Base-by-base conservation (phyloP, 2,113 vertebrate genomes). In the Scortum barcoo region DNA sequence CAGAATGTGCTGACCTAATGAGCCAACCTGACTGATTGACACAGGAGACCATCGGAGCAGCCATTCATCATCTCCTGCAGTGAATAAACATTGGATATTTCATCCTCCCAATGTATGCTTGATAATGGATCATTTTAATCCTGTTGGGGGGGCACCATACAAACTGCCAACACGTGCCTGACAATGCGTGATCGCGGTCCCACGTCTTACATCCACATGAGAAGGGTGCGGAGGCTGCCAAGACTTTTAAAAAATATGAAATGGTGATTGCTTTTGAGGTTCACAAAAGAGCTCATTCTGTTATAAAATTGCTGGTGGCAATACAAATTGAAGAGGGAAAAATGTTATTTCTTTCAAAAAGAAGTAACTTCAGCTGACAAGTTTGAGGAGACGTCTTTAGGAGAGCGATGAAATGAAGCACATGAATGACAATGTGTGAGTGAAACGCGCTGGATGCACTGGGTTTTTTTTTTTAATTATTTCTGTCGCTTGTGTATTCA, bases 1-100 rank as follows among this genome's bases (percentile, higher is more conserved):
- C 38, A 48, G 83, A 90, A 92, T 91, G 57, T 91, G 93, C 90
- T 91, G 91, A 94, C 91, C 90, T 92, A 91, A 93, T 82, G 83
- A 87, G 78, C 67, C 75, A 67, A 67, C 72, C 85, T 88, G 86
- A 92, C 84, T 90, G 89, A 91, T 77, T 89, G 91, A 93, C 90
- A 85, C 89, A 51, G 60, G 71, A 90, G 84, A 89, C 79, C 76
- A 72, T 86, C 56, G 14, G 14, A 77, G 80, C 30, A 78, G 77
- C 66, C 89, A 79, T 88, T 90, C 85, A 91, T 92, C 91, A 84
- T 70, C 76, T 74, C 50, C 72, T 58, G 65, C 7, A 16, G 80
- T 90, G 89, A 92, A 91, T 86, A 93, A 90, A 89, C 84, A 86
- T 74, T 44, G 84, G 56, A 50, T 62, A 53, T 76, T 87, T 89